Evolutionary conservation across 1,140 invertebrate genomes (phyloP), one percentile per base, ranked within the genome.

Genomic region (Hyposmocoma kahamanoa): DNA sequence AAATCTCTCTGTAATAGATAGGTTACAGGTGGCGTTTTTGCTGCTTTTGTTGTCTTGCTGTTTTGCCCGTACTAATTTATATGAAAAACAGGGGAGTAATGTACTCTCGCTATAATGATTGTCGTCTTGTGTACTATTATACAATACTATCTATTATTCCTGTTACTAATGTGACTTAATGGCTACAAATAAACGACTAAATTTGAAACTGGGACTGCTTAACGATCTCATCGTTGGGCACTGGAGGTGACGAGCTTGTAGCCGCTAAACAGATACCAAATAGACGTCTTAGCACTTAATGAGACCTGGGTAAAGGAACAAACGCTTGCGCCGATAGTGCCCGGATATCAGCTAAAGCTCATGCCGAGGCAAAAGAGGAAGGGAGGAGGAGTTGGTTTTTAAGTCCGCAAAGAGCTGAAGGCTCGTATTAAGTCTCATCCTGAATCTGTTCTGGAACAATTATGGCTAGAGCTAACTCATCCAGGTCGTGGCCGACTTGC

Each of bases 391-490:
- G 52, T 59, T 10, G 56, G 51, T 0, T 54, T 54, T 17, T 55
- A 59, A 15, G 24, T 55, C 6, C 47, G 30, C 9, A 9, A n/a
- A 4, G 30, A 13, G 4, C 15, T 34, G 22, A 9, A 30, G 17
- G 45, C 19, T 30, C 6, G 8, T 15, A 21, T 20, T 19, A 26
- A 19, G 15, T 22, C 36, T 20, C 51, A 51, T 13, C 56, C 56
- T 11, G 5, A 11, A 4, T 44, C 51, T 1, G 3, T 17, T 8
- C 34, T 66, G 3, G 61, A 67, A 42, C 53, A 61, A 39, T 17
- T 64, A n/a, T 67, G 65, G 58, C n/a, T 63, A 10, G 51, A 53
- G 21, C 8, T 61, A 0, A 24, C 18, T 11, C 18, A 56, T 8
- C 47, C 42, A 8, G 52, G 44, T 13, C 13, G 9, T 10, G 55